A percentile compares a stretch with the other conserved stretches of the same genome.
Conservation (phyloP, 1,140 invertebrate species). For the Atta cephalotes region DNA sequence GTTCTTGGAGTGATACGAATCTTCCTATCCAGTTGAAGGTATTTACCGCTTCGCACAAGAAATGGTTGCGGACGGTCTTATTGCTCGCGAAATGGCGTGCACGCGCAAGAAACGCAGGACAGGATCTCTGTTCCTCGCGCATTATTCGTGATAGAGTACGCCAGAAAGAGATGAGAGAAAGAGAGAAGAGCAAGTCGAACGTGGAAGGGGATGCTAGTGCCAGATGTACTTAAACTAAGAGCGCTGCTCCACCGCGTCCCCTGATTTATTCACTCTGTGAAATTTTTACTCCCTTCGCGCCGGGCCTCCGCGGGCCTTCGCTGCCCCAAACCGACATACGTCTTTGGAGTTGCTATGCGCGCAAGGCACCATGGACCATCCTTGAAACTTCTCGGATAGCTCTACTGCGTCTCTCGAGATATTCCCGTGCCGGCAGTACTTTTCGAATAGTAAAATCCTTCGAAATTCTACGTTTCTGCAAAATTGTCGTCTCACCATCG, state of each 20-base stretch:
- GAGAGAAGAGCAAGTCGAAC: conserved; percentile 14
- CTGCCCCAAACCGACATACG: conserved; percentile 69
- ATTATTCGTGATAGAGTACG: conserved; percentile 70
- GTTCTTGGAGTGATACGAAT: not conserved
- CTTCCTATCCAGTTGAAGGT: not conserved
- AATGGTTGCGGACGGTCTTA: not conserved
- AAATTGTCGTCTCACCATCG: conserved; percentile 9
- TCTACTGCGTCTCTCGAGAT: conserved; percentile 42
- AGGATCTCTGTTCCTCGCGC: conserved; percentile 48
- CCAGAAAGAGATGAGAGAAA: conserved; percentile 19
- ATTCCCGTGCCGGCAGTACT: conserved; percentile 53
- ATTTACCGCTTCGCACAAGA: not conserved
- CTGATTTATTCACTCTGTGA: conserved; percentile 84
- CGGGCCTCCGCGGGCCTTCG: conserved; percentile 68
- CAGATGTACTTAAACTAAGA: conserved; percentile 79
- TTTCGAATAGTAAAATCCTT: conserved; percentile 64
- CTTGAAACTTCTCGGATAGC: conserved; percentile 34
- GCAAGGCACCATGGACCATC: conserved; percentile 32
- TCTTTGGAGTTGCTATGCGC: conserved; percentile 60
- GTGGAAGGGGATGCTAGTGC: conserved; percentile 34
- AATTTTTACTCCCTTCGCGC: conserved; percentile 78
- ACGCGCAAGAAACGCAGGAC: conserved; percentile 35
- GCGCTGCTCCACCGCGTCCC: conserved; percentile 72
- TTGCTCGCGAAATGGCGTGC: conserved; percentile 5
- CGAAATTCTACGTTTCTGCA: conserved; percentile 45